These are phyloP conservation scores for Lates japonicus DNA, from an alignment of 2,797 vertebrate species.

Conservation along the genomic window DNA sequence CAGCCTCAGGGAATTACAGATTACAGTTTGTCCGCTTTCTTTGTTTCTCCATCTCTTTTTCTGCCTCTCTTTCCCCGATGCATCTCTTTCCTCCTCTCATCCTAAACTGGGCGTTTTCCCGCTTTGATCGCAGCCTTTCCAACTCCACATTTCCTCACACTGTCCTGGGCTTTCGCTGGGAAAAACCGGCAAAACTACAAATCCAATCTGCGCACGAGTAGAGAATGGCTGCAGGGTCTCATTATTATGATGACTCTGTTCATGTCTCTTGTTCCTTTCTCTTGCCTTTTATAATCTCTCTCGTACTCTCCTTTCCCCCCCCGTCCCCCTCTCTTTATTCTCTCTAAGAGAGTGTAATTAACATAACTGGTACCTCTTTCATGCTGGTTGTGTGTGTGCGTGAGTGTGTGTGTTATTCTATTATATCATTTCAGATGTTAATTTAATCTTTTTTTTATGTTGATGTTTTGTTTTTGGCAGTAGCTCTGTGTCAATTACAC, in stretches of 20 bases:
- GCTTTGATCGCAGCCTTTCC: constrained; percentile 63
- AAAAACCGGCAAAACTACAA: constrained; percentile 45
- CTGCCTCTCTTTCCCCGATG: background rate
- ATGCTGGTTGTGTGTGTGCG: constrained; percentile 44
- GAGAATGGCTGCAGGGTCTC: constrained; percentile 61
- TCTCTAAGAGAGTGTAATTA: constrained; percentile 72
- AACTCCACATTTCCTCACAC: constrained; percentile 31
- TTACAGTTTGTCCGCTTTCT: constrained; percentile 60
- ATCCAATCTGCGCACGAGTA: constrained; percentile 54
- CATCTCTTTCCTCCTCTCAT: constrained; percentile 23
- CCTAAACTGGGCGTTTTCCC: constrained; percentile 29
- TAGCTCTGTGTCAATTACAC: constrained; percentile 64
- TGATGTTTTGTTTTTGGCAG: constrained; percentile 63
- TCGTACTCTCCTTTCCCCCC: background rate
- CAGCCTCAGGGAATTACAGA: constrained; percentile 69
- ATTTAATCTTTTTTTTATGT: constrained; percentile 65
- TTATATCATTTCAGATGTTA: constrained; percentile 74
- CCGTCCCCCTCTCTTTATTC: constrained; percentile 53
- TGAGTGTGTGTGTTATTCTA: constrained; percentile 50
- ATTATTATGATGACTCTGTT: constrained; percentile 68
- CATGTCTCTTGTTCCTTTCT: constrained; percentile 44
- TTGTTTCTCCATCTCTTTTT: constrained; percentile 44
- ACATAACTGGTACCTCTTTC: constrained; percentile 71
- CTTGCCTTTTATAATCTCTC: constrained; percentile 50
- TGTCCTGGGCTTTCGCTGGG: constrained; percentile 11